Conservation (phyloP, 1,140 invertebrate genomes). For the Saccostrea glomerata region DNA sequence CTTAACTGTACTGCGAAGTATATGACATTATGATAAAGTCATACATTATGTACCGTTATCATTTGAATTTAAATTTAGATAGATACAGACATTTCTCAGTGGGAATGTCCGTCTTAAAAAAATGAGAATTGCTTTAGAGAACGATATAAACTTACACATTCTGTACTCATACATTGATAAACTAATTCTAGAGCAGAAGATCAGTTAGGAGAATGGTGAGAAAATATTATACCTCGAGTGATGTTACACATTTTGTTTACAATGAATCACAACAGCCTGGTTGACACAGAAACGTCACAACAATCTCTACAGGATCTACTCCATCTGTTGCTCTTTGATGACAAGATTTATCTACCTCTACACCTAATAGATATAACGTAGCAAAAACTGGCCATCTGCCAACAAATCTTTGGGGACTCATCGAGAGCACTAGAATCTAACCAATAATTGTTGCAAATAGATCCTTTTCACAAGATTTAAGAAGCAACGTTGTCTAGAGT, state of each 20-base stretch:
- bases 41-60: neutral
- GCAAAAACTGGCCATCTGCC: neutral
- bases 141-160: neutral
- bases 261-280: neutral
- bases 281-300: neutral
- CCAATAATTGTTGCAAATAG: neutral
- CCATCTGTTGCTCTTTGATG: neutral
- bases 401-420: neutral
- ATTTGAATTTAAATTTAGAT: neutral
- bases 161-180: neutral
- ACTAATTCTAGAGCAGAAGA: neutral
- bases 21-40: neutral
- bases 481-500: neutral
- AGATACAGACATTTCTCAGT: neutral
- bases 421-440: neutral
- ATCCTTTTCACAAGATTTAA: neutral
- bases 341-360: neutral
- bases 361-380: neutral
- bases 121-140: neutral
- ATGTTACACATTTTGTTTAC: neutral
- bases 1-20: no score
- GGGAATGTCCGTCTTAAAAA: neutral
- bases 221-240: neutral
- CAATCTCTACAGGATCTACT: neutral
- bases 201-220: neutral